Base-by-base conservation (phyloP, 2,113 vertebrate species). In the Pao palembangensis region DNA sequence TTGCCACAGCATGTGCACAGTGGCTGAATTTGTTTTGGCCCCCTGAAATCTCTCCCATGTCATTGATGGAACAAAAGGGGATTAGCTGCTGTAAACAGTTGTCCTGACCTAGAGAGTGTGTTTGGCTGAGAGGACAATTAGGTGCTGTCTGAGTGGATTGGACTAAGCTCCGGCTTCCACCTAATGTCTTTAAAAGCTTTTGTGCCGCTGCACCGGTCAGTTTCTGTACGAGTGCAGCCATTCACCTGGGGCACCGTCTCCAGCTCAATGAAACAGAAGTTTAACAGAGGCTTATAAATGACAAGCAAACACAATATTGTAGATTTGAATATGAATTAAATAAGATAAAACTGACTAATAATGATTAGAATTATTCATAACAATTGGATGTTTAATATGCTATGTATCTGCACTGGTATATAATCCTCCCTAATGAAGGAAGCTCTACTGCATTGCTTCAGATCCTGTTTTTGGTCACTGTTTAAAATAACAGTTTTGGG, bases 111-210 rank as follows among this genome's bases (percentile, higher is more conserved):
- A 21, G 67, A 64, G 79, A 78, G 80, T 84, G 4, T 71, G 76
- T 86, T 76, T 69, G 56, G 48, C 73, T 65, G 64, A 68, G 46
- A 71, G 72, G 72, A 42, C 54, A 55, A 42, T 1, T 52, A 73
- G 75, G 68, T 50, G 14, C 64, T 67, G 78, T 84, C 79, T 81
- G 80, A 86, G 82, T 87, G 77, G 79, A 83, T 80, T 78, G 81
- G 69, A 71, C 51, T 43, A 63, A 81, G 64, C 65, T 46, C 67
- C 18, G 1, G 73, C 64, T 65, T 73, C 71, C 53, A 84, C 80
- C 84, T 89, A 87, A 86, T 88, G 87, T 78, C 76, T 82, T 84
- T 85, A 83, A 90, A 90, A 89, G 87, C 85, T 78, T 85, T 85
- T 64, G 20, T 73, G 67, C 70, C 61, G 59, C 34, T 71, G 55